Conservation (phyloP, 2,888 invertebrate species). For the Diarsia brunnea region DNA sequence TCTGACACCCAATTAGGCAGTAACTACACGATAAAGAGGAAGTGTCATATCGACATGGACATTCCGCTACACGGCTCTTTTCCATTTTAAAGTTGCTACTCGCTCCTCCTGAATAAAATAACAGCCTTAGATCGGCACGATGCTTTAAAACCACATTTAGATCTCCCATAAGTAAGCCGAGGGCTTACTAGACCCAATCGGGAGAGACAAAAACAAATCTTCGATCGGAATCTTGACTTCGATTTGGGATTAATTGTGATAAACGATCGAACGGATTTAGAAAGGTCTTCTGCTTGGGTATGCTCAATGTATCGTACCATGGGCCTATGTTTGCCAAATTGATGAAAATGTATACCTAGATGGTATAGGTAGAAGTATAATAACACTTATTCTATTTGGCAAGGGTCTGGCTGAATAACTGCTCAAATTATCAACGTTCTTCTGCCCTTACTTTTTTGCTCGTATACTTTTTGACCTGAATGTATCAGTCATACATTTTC, state of each 20-base stretch:
- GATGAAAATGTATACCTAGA: too few species aligned
- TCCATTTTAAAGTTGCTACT: background rate
- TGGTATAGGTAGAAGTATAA: background rate
- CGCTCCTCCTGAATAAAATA: background rate
- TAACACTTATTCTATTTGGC: background rate
- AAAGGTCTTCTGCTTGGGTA: background rate
- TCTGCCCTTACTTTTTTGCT: background rate
- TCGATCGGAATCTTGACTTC: conserved; percentile 4
- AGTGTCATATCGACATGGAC: too few species aligned
- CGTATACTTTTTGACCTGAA: background rate
- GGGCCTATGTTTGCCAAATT: background rate
- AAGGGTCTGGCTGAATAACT: background rate
- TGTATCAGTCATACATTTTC: too few species aligned
- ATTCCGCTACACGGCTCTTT: background rate
- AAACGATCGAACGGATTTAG: conserved; percentile 20
- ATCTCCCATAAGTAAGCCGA: conserved; percentile 30
- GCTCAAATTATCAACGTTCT: background rate
- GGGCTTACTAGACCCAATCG: conserved; percentile 21
- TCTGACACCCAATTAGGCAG: too few species aligned
- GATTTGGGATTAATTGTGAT: conserved; percentile 28
- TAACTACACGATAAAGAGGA: too few species aligned
- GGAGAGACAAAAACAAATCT: conserved; percentile 42
- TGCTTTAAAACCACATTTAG: conserved; percentile 13
- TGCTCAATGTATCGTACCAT: background rate
- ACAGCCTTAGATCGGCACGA: background rate